A percentile compares a stretch with the other conserved stretches of the same genome.
These are phyloP conservation scores for Muscina levida DNA, from an alignment of 2,888 invertebrate species.

Conservation along the genomic window DNA sequence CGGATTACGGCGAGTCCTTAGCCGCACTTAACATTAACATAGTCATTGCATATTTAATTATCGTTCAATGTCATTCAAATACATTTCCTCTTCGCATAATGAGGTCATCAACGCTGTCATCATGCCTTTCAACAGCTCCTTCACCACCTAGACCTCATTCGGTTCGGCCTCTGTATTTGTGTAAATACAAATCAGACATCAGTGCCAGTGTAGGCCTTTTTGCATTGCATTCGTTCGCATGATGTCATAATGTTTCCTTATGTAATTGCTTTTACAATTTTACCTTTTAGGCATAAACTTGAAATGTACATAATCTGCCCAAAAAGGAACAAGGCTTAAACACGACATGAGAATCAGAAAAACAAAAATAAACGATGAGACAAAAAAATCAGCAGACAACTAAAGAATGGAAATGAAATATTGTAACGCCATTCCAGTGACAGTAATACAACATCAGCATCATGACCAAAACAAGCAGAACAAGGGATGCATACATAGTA, in stretches of 20 bases:
- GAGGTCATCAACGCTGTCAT: conserved; percentile 10
- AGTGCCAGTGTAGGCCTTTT: no score
- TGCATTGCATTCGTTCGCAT: background rate
- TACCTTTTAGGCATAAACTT: conserved; percentile 61
- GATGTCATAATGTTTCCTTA: background rate
- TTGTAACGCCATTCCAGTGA: no score
- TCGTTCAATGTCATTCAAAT: conserved; percentile 19
- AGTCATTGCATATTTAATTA: conserved; percentile 6
- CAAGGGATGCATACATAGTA: no score
- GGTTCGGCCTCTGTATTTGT: background rate
- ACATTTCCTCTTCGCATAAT: conserved; percentile 7
- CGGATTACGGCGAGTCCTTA: no score
- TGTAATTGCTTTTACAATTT: conserved; percentile 9
- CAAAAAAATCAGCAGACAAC: background rate
- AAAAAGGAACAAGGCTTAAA: conserved; percentile 16
- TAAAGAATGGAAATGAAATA: no score
- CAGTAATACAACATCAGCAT: no score
- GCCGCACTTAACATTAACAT: no score
- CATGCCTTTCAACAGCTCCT: background rate
- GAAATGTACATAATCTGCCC: conserved; percentile 47
- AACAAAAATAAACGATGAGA: background rate
- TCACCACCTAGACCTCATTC: background rate
- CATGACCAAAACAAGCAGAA: no score
- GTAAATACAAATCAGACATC: no score
- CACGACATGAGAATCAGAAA: background rate